Conservation (phyloP, 2,888 invertebrate genomes). For the Caenorhabditis zanzibari region DNA sequence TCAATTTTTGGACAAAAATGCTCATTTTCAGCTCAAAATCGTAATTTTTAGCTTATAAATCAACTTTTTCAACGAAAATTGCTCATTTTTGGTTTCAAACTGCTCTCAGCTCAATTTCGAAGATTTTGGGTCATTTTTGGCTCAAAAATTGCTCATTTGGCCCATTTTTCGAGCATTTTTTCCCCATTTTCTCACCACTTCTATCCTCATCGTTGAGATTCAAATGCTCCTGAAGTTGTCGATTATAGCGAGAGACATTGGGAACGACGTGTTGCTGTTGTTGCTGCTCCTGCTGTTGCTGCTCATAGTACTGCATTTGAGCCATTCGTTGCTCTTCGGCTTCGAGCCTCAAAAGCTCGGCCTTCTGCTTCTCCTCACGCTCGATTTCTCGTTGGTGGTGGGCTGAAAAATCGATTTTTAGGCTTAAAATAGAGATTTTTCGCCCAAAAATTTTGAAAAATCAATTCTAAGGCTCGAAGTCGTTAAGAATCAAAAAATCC, state of each 20-base stretch:
- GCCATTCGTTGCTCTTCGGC: not conserved
- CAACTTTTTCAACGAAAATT: no score
- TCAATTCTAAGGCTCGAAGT: no score
- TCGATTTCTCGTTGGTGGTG: not conserved
- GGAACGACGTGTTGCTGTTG: not conserved
- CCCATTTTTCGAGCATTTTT: not conserved
- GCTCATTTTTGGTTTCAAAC: no score
- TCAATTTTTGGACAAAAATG: no score
- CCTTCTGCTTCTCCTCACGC: slow-evolving; percentile 2
- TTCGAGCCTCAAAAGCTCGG: not conserved
- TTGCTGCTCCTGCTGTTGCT: not conserved
- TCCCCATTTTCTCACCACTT: no score
- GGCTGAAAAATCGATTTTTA: not conserved
- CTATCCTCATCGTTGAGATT: slow-evolving; percentile 48
- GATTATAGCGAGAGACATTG: slow-evolving; percentile 20
- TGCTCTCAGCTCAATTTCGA: no score
- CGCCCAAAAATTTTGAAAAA: no score
- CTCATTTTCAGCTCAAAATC: no score
- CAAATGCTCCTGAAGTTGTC: slow-evolving; percentile 51
- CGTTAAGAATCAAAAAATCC: no score
- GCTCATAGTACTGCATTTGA: slow-evolving; percentile 23
- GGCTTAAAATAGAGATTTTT: not conserved
- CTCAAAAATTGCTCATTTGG: no score
- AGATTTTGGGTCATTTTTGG: no score
- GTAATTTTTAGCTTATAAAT: no score